Conservation (phyloP, 2,113 vertebrate genomes). For the Gambusia affinis region DNA sequence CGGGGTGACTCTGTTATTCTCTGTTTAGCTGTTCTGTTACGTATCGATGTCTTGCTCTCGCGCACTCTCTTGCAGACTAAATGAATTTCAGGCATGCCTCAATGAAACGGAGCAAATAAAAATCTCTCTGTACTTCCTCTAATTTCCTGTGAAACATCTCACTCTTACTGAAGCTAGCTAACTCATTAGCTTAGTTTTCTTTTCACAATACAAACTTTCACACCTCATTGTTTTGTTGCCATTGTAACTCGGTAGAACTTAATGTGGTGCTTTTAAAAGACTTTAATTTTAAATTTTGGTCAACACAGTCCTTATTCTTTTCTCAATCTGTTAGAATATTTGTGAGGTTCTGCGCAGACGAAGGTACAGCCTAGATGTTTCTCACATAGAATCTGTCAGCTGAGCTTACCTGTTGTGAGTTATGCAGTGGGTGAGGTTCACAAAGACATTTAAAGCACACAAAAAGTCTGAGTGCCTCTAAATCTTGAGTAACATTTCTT, state of each 20-base stretch:
- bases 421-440: slow-evolving; percentile 38
- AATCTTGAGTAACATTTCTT: too few species aligned
- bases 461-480: slow-evolving; percentile 8
- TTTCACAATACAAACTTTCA: not conserved
- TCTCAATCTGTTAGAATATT: not conserved
- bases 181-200: not conserved
- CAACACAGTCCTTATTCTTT: not conserved
- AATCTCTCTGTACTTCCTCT: not conserved
- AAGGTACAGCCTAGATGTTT: too few species aligned
- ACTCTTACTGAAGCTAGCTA: not conserved
- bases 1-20: not conserved
- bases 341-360: slow-evolving; percentile 1
- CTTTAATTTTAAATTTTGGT: too few species aligned
- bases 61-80: not conserved
- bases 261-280: not conserved
- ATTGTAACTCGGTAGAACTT: not conserved
- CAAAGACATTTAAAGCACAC: slow-evolving; percentile 38
- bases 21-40: not conserved
- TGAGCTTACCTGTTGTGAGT: slow-evolving; percentile 60
- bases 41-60: not conserved
- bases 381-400: slow-evolving; percentile 17
- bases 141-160: not conserved
- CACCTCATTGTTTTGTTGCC: not conserved
- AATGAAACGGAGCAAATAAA: not conserved
- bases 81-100: not conserved